These are phyloP conservation scores for Rhopalosiphum padi DNA, from an alignment of 1,140 invertebrate species.

Conservation along the genomic window DNA sequence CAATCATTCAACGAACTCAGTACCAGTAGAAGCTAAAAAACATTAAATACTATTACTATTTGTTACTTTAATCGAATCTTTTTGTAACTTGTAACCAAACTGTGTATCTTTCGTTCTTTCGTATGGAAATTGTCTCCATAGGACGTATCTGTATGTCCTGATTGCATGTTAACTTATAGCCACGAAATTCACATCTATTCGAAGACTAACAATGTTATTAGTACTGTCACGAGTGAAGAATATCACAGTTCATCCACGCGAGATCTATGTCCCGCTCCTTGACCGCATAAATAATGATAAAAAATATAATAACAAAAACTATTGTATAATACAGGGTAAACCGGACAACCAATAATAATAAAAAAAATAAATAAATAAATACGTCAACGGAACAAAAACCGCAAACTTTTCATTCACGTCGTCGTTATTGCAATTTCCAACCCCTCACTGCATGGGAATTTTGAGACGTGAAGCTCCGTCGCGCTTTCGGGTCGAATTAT, in stretches of 20 bases:
- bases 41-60: no score
- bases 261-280: not conserved
- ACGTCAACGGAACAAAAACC: constrained; percentile 12
- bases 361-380: not conserved
- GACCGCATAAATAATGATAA: not conserved
- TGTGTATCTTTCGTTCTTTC: no score
- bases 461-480: not conserved
- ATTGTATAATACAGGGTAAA: not conserved
- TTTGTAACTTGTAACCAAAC: no score
- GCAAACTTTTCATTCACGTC: not conserved
- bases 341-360: not conserved
- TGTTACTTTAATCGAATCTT: no score
- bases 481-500: not conserved
- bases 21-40: no score
- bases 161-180: no score
- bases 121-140: no score
- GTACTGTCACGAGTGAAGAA: constrained; percentile 39
- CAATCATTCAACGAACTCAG: no score
- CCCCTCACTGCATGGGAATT: not conserved
- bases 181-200: not conserved
- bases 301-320: not conserved
- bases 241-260: not conserved
- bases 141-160: no score
- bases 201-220: constrained; percentile 45
- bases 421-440: not conserved